phyloP scores from a whole-genome alignment of 2,797 vertebrate genomes.

The Darevskia nairensis region DNA sequence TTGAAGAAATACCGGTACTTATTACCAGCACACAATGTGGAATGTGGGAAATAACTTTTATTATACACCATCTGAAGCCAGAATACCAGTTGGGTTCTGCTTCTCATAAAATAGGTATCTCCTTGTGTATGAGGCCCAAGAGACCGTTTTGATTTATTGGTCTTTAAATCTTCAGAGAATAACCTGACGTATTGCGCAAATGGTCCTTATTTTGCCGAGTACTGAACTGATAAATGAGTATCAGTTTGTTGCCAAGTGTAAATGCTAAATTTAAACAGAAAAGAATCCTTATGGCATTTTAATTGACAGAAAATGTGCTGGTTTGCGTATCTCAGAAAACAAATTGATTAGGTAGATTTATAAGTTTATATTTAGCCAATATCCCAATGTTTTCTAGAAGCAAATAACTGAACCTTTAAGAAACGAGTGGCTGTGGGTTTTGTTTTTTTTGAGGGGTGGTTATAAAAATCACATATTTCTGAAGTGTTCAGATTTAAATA shows the following conservation, averaged over 20 bases:
- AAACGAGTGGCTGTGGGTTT: neutral
- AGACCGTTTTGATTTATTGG: slow-evolving; percentile 1
- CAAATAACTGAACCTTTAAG: neutral
- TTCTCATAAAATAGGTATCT: neutral
- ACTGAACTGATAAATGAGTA: neutral
- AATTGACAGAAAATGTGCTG: slow-evolving; percentile 19
- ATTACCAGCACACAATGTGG: neutral
- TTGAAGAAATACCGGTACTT: neutral
- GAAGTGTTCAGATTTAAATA: slow-evolving; percentile 16
- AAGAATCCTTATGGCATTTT: neutral
- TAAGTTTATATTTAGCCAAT: neutral
- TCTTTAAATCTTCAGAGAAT: neutral
- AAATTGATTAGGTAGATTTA: slow-evolving; percentile 4
- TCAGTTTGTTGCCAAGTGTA: neutral
- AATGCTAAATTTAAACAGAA: slow-evolving; percentile 2
- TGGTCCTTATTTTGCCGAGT: neutral
- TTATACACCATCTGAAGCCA: neutral
- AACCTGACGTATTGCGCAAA: neutral
- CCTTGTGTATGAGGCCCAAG: neutral
- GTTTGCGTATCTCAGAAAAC: slow-evolving; percentile 3
- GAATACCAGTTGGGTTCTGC: neutral
- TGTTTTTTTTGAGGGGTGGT: too few relatives aligned
- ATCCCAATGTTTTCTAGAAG: neutral
- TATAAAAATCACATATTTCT: slow-evolving; percentile 5
- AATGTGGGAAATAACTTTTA: neutral